phyloP scores from a whole-genome alignment of 2,113 vertebrate genomes.

The Lepidothrix coronata region DNA sequence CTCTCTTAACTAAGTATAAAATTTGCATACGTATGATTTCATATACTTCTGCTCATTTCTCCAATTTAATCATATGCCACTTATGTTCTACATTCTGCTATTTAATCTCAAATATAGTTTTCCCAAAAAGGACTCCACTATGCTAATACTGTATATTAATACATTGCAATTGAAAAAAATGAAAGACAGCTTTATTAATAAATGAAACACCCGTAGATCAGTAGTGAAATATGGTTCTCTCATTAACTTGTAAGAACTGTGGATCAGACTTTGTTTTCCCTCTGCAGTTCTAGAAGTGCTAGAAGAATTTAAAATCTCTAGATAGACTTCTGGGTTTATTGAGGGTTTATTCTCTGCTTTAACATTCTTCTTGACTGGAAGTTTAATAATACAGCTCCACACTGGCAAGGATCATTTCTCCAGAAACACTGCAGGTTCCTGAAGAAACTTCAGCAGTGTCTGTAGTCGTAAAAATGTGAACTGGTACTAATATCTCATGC shows the following conservation, averaged over 20 bases:
- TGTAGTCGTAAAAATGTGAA: background rate
- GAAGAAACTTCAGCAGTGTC: background rate
- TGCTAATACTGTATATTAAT: background rate
- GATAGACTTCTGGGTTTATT: background rate
- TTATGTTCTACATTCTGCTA: background rate
- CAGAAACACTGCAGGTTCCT: background rate
- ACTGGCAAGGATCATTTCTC: background rate
- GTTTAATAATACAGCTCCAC: background rate
- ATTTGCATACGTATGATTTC: background rate
- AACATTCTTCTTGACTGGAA: background rate
- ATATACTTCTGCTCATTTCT: background rate
- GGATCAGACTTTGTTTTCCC: background rate
- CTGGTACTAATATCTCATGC: background rate
- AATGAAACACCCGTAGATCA: background rate
- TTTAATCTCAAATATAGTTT: background rate
- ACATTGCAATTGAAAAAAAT: background rate
- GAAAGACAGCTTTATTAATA: background rate
- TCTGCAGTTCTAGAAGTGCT: background rate
- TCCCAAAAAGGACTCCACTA: background rate
- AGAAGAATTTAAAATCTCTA: background rate
- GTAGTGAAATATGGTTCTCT: background rate
- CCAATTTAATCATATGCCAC: background rate
- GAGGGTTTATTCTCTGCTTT: background rate
- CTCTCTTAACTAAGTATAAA: background rate
- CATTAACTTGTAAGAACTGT: background rate